A percentile compares a stretch with the other conserved stretches of the same genome.
Conservation (phyloP, 53 echinoderm and acorn worm species). For the Echinarachnius parma region DNA sequence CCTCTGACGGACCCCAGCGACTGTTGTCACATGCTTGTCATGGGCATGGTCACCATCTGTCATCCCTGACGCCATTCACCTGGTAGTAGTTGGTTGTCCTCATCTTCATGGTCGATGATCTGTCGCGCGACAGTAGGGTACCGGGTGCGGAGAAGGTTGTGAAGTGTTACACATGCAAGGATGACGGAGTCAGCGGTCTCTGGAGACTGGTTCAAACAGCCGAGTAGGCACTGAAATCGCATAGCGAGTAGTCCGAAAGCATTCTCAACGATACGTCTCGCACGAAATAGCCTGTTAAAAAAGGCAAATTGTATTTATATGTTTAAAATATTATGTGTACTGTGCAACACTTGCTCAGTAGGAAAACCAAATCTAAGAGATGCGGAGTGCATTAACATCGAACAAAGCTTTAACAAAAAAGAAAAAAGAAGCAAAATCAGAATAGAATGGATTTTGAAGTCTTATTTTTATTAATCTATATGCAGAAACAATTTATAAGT, state of each 20-base stretch:
- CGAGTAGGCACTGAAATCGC: constrained; percentile 5
- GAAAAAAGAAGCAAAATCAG: not conserved
- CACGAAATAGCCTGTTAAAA: constrained; percentile 19
- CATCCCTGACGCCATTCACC: constrained; percentile 25
- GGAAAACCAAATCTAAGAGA: too few species aligned
- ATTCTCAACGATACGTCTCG: constrained; percentile 4
- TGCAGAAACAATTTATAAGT: not conserved
- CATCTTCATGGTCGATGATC: constrained; percentile 11
- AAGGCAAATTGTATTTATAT: too few species aligned
- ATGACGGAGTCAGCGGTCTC: constrained; percentile 1
- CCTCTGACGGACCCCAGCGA: not conserved
- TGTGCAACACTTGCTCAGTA: too few species aligned
- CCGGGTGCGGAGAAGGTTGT: constrained; percentile 39
- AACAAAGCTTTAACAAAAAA: not conserved
- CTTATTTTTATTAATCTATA: not conserved
- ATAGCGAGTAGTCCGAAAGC: constrained; percentile 14
- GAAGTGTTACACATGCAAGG: constrained; percentile 23
- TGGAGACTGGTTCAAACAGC: not conserved
- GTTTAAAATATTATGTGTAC: not conserved
- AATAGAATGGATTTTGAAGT: not conserved
- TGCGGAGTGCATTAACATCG: not conserved
- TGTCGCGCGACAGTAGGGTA: constrained; percentile 6
- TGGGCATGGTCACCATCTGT: not conserved
- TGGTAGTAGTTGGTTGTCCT: not conserved
- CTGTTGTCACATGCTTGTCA: not conserved